Conservation (phyloP, 2,797 vertebrate genomes). For the Cossypha heuglini region DNA sequence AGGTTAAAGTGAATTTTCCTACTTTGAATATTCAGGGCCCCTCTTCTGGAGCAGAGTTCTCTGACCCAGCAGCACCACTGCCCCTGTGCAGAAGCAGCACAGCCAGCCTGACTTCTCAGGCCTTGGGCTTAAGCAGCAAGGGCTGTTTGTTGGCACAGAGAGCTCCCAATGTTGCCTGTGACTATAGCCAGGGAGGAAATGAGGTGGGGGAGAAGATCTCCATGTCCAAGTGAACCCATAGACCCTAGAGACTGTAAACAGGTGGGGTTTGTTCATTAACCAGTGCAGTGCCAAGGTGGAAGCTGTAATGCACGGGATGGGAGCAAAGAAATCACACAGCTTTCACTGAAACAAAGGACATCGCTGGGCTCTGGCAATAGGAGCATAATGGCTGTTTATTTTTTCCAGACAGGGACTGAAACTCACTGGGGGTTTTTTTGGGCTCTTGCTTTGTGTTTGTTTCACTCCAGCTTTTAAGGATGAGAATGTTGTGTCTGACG, state of each 20-base stretch:
- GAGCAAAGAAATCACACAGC: background rate
- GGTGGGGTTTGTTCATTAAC: background rate
- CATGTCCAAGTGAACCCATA: background rate
- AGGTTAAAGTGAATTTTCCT: background rate
- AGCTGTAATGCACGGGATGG: background rate
- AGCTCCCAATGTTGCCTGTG: background rate
- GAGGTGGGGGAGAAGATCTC: background rate
- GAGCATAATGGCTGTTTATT: background rate
- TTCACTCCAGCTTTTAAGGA: constrained; percentile 42
- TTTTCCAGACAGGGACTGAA: background rate
- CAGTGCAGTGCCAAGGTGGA: background rate
- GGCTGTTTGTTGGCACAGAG: background rate
- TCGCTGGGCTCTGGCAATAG: background rate
- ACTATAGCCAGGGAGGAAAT: background rate
- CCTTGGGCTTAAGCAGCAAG: background rate
- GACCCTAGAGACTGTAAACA: background rate
- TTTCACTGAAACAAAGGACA: background rate
- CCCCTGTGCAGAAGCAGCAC: background rate
- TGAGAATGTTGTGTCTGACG: constrained; percentile 35
- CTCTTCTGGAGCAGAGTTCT: background rate
- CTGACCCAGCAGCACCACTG: background rate
- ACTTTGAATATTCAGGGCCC: background rate
- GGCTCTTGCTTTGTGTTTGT: constrained; percentile 3
- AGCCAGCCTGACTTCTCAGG: background rate
- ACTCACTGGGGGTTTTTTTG: background rate